These are phyloP conservation scores for Drosophila acutilabella DNA, from an alignment of 2,888 invertebrate species.

Conservation along the genomic window DNA sequence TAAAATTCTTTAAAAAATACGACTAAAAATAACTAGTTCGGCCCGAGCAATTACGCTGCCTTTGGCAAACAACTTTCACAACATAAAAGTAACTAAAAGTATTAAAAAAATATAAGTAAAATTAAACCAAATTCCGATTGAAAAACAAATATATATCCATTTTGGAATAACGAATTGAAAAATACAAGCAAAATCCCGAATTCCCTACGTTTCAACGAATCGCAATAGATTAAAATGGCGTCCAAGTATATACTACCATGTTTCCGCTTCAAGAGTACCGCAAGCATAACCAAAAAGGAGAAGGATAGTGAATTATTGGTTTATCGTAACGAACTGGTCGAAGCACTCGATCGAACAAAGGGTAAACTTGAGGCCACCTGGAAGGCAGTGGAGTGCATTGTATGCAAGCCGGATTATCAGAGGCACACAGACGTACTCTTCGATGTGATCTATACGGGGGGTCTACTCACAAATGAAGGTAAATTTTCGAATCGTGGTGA, in stretches of 20 bases:
- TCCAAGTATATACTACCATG: constrained; percentile 23
- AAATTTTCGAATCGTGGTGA: constrained; percentile 6
- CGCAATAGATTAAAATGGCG: constrained; percentile 18
- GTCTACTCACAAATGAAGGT: constrained; percentile 9
- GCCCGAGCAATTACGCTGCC: constrained; percentile 2
- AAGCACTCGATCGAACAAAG: constrained; percentile 32
- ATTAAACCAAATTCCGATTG: constrained; percentile 1
- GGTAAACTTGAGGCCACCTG: constrained; percentile 47
- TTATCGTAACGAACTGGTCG: constrained; percentile 30
- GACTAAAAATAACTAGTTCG: constrained; percentile 5
- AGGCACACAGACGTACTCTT: constrained; percentile 8
- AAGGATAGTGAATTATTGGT: constrained; percentile 16
- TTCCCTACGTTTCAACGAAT: background rate
- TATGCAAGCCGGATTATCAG: constrained; percentile 18
- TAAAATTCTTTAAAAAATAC: constrained; percentile 2
- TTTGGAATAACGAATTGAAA: background rate
- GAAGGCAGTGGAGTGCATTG: constrained; percentile 32
- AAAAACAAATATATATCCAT: background rate
- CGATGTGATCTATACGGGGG: constrained; percentile 45
- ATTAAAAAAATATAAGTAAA: background rate
- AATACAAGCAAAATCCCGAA: background rate
- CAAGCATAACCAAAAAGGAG: background rate
- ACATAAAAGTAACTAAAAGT: background rate
- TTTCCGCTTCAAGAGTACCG: constrained; percentile 5
- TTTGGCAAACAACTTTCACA: background rate